A percentile compares a stretch with the other conserved stretches of the same genome.
Evolutionary conservation across 1,140 invertebrate species (phyloP).

Genomic region (Neodiprion pinetum): DNA sequence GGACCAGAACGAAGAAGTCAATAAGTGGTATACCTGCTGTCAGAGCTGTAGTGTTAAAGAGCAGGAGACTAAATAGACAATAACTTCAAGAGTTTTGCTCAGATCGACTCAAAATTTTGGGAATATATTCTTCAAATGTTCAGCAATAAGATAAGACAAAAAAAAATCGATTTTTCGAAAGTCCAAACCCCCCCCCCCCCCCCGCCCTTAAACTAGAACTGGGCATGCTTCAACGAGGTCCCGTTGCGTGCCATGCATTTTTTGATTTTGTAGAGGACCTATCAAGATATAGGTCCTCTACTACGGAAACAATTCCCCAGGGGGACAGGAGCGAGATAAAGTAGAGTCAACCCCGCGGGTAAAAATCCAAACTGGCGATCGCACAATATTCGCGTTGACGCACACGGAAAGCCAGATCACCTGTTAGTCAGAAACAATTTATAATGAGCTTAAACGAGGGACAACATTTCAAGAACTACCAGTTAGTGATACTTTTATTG

Average conservation of each 20-base stretch:
- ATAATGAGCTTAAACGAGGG: slow-evolving; percentile 19
- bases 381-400: slow-evolving; percentile 11
- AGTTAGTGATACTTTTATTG: slow-evolving; percentile 24
- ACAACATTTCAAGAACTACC: slow-evolving; percentile 20
- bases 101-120: no score
- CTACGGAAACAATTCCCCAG: background rate
- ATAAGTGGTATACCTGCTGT: no score
- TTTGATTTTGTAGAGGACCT: slow-evolving; percentile 22
- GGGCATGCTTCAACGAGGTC: slow-evolving; percentile 20
- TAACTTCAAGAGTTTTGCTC: no score
- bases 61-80: no score
- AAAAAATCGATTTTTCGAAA: no score
- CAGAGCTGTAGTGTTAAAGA: no score
- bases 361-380: background rate
- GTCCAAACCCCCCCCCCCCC: background rate
- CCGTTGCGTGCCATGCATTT: slow-evolving; percentile 4
- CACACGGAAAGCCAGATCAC: slow-evolving; percentile 33
- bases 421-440: slow-evolving; percentile 25
- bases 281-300: background rate
- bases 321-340: background rate
- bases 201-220: slow-evolving; percentile 28
- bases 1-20: no score
- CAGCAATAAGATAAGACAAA: no score
- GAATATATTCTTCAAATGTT: no score
- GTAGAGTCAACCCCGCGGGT: slow-evolving; percentile 8